These are phyloP conservation scores for Bombus balteatus DNA, from an alignment of 1,140 invertebrate genomes.

Conservation along the genomic window DNA sequence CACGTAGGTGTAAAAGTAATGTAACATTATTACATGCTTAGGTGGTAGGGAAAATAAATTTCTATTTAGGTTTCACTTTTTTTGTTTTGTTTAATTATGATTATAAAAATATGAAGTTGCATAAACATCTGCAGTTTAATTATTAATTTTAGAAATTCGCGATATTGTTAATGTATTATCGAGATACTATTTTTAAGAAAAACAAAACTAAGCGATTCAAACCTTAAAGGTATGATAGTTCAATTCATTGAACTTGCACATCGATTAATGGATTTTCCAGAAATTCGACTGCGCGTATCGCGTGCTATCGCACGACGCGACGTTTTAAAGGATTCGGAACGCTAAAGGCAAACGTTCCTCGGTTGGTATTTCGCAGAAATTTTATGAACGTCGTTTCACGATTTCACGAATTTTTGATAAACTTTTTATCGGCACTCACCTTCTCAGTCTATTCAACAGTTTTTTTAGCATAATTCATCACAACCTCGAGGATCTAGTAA, in stretches of 20 bases:
- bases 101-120: no score
- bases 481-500: neutral
- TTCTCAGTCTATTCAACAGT: conserved; percentile 12
- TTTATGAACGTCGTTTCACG: neutral
- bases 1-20: no score
- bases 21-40: no score
- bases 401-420: neutral
- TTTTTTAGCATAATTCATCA: conserved; percentile 23
- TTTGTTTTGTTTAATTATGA: no score
- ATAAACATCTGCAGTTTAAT: no score
- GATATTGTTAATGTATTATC: no score
- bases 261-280: neutral
- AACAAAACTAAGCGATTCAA: neutral
- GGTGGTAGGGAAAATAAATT: no score
- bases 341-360: neutral
- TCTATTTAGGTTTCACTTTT: no score
- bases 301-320: neutral
- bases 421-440: conserved; percentile 7
- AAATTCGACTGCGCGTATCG: neutral
- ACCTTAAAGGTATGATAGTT: neutral
- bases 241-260: neutral
- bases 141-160: no score
- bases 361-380: neutral
- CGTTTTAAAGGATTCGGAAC: neutral
- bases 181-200: no score